Evolutionary conservation across 2,888 invertebrate genomes (phyloP), one percentile per base, ranked within the genome.

Genomic region (Andricus curvator): DNA sequence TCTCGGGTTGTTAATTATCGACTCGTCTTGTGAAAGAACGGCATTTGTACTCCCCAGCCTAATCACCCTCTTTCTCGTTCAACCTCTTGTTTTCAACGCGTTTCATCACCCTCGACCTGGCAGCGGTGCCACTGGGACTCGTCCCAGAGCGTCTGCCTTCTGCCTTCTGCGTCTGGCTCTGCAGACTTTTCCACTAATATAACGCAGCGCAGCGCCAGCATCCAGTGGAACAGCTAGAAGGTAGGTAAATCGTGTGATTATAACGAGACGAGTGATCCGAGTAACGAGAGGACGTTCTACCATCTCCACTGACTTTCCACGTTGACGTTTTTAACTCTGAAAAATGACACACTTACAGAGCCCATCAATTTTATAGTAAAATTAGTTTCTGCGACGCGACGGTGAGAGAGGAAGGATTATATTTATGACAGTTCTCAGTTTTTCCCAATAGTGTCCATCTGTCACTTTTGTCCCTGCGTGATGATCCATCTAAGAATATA

Each of bases 1-100:
- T 84, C 83, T 81, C 80, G 81, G 85, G 85, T 88, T 91, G 92
- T 92, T 92, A 92, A 92, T 92, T 92, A 92, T 92, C 90, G 92
- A 91, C 90, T 90, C 87, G 88, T 86, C 87, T 88, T 86, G 79
- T 80, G 82, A 80, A 74, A 80, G 84, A 85, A 81, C 83, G 81
- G 80, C 84, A 84, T 83, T 82, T 81, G 81, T 85, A 80, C 84
- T 85, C 80, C 87, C 85, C 87, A 87, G 88, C 88, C 89, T 91
- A 91, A 91, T 91, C 90, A 90, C 89, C 89, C 89, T 89, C 88
- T 90, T 89, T 89, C 87, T 85, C 85, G 82, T 83, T 85, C 87
- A 62, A 79, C 79, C 88, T 86, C 89, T 91, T 91, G 90, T 91
- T 90, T 87, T 88, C 89, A 86, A 87, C 89, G 88, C 89, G 90